Conservation (phyloP, 53 echinoderm and acorn worm species). For the Paracentrotus lividus region DNA sequence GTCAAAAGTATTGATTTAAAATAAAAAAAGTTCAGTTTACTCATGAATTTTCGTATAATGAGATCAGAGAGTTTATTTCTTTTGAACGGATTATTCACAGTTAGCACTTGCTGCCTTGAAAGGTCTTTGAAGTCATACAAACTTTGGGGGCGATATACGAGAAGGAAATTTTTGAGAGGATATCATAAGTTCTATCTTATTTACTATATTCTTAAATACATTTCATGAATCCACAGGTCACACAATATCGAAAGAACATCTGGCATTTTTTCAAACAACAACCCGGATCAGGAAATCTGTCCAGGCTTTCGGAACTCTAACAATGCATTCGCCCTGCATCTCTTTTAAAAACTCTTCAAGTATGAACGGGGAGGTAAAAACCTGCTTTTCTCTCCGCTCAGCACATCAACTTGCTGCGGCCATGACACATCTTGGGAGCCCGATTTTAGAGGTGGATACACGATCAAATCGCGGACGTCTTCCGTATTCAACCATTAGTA, state of each 20-base stretch:
- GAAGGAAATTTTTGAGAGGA: no score
- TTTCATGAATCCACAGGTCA: background rate
- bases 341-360: conserved; percentile 26
- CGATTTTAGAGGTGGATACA: conserved; percentile 80
- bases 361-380: conserved; percentile 25
- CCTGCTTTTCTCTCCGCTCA: conserved; percentile 56
- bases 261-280: background rate
- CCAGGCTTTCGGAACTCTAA: conserved; percentile 36
- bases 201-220: no score
- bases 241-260: background rate
- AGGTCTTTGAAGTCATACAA: no score
- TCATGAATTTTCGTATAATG: no score
- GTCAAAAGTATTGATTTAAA: no score
- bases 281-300: background rate
- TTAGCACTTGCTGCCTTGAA: no score
- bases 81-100: no score
- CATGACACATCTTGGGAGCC: conserved; percentile 89
- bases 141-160: no score
- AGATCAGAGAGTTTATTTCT: no score
- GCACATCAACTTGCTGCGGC: conserved; percentile 73
- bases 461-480: conserved; percentile 79
- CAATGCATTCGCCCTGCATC: conserved; percentile 26
- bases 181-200: no score
- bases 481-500: conserved; percentile 66
- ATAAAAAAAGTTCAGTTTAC: no score